Evolutionary conservation across 1,140 invertebrate genomes (phyloP), one percentile per base, ranked within the genome.

Genomic region (Acyrthosiphon pisum): DNA sequence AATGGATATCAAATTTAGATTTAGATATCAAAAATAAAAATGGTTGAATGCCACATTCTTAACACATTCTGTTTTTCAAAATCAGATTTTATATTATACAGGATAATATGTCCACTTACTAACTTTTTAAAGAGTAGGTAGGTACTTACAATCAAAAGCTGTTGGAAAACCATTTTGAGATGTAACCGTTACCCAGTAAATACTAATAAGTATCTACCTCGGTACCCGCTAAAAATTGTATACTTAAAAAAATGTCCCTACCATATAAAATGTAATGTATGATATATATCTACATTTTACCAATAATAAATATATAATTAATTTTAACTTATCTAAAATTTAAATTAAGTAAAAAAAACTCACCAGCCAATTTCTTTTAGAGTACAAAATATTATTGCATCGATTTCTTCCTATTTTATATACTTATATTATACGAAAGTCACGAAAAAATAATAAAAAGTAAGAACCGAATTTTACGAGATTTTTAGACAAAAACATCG

Each of bases 321-420:
- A 76, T n/a, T 76, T 18, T 20, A n/a, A n/a, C 4, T n/a, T 76
- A 20, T 76, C n/a, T 18, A 76, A n/a, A 68, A 14, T 68, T 30
- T 68, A 68, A n/a, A 6, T 76, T 76, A 76, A 35, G 18, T n/a
- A 76, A 26, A 41, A 22, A 9, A 81, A 53, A 93, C 86, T 92
- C 53, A 84, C 90, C 93, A 91, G 11, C 91, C 91, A 30, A 93
- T 88, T 23, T 56, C 91, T 87, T 91, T 92, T 14, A 93, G 84
- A 3, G 88, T 92, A 60, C 35, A 91, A 87, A 93, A 60, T 86
- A 93, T 93, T 23, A 93, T 93, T 35, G 83, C 30, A 46, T 93
- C 93, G 8, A 93, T 91, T 93, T 93, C 93, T 35, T 93, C 93
- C 93, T n/a, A 93, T 93, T 23, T 91, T 76, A 35, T 76, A n/a